These are phyloP conservation scores for Alosa sapidissima DNA, from an alignment of 2,797 vertebrate species.

Conservation along the genomic window DNA sequence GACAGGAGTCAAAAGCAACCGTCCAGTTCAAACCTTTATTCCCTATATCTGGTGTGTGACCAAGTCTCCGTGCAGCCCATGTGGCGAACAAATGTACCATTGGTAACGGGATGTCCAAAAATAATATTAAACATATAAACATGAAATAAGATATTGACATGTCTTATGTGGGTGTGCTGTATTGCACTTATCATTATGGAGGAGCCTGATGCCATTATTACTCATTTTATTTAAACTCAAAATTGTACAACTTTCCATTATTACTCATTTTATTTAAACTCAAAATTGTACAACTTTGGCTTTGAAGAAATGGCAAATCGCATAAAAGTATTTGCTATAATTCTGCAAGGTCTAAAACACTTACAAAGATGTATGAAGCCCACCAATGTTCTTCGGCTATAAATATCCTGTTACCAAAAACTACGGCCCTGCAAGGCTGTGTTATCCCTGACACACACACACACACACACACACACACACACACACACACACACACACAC, in stretches of 20 bases:
- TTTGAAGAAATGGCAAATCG: not conserved
- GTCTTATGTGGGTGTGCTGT: not conserved
- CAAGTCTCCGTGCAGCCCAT: not conserved
- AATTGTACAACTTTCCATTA: not conserved
- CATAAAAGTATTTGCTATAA: not conserved
- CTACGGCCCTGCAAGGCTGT: not conserved
- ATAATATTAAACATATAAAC: not conserved
- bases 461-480: not conserved
- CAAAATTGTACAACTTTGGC: not conserved
- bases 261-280: not conserved
- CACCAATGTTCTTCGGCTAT: conserved; percentile 7
- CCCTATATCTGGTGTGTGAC: not conserved
- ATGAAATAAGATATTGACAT: not conserved
- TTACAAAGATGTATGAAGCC: not conserved
- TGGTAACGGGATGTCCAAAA: not conserved
- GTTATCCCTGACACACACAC: not conserved
- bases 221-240: not conserved
- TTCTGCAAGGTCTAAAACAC: not conserved
- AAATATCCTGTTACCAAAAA: conserved; percentile 9
- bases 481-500: not conserved
- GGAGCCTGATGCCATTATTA: not conserved
- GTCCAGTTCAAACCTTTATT: conserved; percentile 14
- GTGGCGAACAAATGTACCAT: not conserved
- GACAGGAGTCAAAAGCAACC: conserved; percentile 12
- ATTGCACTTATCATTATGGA: not conserved